A percentile compares a stretch with the other conserved stretches of the same genome.
phyloP scores from a whole-genome alignment of 2,797 vertebrate genomes.

The Chaetophractus vellerosus region DNA sequence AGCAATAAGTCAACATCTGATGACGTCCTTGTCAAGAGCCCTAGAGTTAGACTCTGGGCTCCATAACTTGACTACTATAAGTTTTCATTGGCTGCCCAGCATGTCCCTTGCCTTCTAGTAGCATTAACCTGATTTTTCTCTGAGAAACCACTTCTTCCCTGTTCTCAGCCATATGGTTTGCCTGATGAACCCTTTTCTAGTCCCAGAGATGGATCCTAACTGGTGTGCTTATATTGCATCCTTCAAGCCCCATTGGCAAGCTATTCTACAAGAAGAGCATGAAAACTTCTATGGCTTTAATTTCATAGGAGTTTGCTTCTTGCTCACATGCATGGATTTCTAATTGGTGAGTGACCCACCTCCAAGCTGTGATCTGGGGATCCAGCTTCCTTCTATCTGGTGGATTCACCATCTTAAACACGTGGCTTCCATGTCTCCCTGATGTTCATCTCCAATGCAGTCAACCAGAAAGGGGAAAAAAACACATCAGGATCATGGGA shows the following conservation, averaged over 20 bases:
- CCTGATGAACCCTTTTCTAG: not conserved
- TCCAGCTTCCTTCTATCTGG: not conserved
- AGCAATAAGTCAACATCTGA: rapidly evolving
- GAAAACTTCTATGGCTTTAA: not conserved
- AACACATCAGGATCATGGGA: not conserved
- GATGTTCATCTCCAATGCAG: not conserved
- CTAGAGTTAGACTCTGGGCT: not conserved
- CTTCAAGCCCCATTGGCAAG: not conserved
- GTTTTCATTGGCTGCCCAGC: not conserved
- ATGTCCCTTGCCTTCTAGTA: not conserved
- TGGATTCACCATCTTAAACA: not conserved
- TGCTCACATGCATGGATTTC: not conserved
- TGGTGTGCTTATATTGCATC: not conserved
- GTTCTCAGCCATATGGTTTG: not conserved
- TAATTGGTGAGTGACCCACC: not conserved
- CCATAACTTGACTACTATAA: not conserved
- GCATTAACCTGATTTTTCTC: not conserved
- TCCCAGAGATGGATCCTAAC: not conserved
- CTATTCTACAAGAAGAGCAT: not conserved
- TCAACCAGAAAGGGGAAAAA: not conserved
- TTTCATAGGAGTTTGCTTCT: not conserved
- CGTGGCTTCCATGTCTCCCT: not conserved
- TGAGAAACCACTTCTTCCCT: not conserved
- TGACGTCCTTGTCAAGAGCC: not conserved
- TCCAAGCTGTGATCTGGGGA: not conserved